phyloP scores from a whole-genome alignment of 1,140 invertebrate species.

The Drosophila saltans region DNA sequence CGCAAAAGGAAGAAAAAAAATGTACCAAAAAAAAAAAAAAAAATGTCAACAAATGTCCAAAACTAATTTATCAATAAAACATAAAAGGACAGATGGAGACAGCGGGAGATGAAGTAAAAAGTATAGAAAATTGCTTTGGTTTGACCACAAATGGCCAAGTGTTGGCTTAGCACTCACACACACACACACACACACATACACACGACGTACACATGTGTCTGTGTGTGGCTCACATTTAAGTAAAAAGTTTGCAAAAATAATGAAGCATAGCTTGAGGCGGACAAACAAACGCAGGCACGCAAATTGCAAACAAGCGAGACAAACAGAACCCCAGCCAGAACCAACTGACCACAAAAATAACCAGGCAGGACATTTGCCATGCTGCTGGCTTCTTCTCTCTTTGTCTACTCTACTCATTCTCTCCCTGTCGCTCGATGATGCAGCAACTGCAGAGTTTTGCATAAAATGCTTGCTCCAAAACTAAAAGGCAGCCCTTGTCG shows the following conservation, averaged over 20 bases:
- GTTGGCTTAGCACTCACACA: constrained; percentile 45
- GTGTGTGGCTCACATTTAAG: constrained; percentile 34
- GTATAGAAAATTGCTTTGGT: constrained; percentile 46
- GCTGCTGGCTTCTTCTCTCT: neutral
- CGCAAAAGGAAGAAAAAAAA: constrained; percentile 4
- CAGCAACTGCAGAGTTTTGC: constrained; percentile 11
- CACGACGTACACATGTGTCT: too few species aligned
- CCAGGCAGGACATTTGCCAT: neutral
- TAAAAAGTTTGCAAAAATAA: constrained; percentile 80
- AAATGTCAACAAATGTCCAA: constrained; percentile 73
- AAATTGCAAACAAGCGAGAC: constrained; percentile 16
- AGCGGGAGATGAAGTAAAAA: constrained; percentile 19
- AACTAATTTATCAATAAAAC: constrained; percentile 78
- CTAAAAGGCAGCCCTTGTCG: neutral
- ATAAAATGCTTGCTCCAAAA: neutral
- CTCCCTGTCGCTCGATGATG: neutral
- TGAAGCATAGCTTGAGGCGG: constrained; percentile 65
- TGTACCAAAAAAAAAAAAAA: constrained; percentile 23
- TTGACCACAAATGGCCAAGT: constrained; percentile 58
- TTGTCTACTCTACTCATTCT: neutral
- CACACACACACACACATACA: neutral
- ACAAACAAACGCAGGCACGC: constrained; percentile 39
- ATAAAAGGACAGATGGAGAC: neutral
- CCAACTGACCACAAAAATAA: constrained; percentile 17
- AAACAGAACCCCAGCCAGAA: constrained; percentile 22